phyloP scores from a whole-genome alignment of 2,797 vertebrate species.

The Cottoperca gobio region DNA sequence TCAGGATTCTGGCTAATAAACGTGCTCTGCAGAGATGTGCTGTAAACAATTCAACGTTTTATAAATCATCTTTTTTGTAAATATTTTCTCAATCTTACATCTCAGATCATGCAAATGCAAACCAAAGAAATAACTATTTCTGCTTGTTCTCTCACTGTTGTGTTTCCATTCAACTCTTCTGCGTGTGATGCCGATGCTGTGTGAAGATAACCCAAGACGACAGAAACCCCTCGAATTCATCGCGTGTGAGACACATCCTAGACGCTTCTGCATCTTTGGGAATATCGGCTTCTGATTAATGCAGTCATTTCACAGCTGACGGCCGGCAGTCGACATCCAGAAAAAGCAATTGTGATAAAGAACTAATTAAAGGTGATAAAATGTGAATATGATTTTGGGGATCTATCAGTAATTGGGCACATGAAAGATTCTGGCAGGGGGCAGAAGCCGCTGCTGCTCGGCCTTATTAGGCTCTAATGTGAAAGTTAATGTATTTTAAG shows the following conservation, averaged over 20 bases:
- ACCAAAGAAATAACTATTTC: slow-evolving; percentile 14
- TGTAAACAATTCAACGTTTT: slow-evolving; percentile 49
- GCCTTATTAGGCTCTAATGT: slow-evolving; percentile 91
- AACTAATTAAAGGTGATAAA: slow-evolving; percentile 92
- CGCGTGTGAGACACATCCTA: slow-evolving; percentile 44
- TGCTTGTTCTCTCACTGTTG: slow-evolving; percentile 10
- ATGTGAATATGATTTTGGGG: slow-evolving; percentile 90
- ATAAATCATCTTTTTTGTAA: slow-evolving; percentile 15
- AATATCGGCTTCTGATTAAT: slow-evolving; percentile 72
- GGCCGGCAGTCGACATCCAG: slow-evolving; percentile 77
- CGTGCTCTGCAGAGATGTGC: slow-evolving; percentile 20
- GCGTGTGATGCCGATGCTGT: slow-evolving; percentile 38
- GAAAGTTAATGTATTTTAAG: slow-evolving; percentile 88
- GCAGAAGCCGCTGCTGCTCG: slow-evolving; percentile 81
- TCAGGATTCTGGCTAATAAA: slow-evolving; percentile 53
- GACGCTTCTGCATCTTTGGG: slow-evolving; percentile 60
- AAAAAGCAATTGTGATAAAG: slow-evolving; percentile 88
- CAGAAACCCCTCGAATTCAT: slow-evolving; percentile 59
- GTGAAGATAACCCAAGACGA: slow-evolving; percentile 58
- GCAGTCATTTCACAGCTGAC: slow-evolving; percentile 68
- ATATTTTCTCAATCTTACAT: slow-evolving; percentile 12
- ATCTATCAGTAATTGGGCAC: slow-evolving; percentile 92
- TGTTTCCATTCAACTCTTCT: slow-evolving; percentile 25
- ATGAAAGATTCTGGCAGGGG: slow-evolving; percentile 89
- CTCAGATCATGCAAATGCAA: neutral